These are phyloP conservation scores for Tipula lateralis DNA, from an alignment of 2,888 invertebrate genomes.

Conservation along the genomic window DNA sequence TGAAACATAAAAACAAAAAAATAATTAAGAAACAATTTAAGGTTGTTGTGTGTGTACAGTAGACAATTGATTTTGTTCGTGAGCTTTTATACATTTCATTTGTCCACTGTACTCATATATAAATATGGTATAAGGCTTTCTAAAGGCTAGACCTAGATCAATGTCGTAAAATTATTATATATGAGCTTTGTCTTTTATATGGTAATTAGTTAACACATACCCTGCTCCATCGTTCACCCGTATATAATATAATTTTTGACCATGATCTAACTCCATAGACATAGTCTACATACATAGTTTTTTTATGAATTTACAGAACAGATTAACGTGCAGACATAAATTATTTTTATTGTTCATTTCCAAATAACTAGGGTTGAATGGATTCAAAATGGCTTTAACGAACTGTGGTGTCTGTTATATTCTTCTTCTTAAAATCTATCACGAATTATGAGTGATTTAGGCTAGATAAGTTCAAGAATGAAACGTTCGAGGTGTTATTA, in stretches of 20 bases:
- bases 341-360: neutral
- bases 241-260: neutral
- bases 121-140: neutral
- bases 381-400: no score
- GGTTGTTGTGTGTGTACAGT: neutral
- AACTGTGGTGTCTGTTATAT: no score
- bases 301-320: neutral
- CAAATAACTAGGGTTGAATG: neutral
- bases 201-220: neutral
- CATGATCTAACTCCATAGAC: neutral
- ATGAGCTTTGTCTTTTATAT: no score
- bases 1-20: conserved; percentile 4
- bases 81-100: neutral
- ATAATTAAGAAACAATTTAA: neutral
- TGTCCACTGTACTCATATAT: neutral
- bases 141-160: neutral
- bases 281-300: neutral
- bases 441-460: no score
- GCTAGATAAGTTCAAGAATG: no score
- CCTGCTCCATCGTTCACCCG: neutral
- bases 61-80: neutral
- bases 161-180: neutral
- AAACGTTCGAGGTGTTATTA: no score
- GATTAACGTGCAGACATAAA: neutral
- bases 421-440: no score